Evolutionary conservation across 2,797 vertebrate species (phyloP), one percentile per base, ranked within the genome.

Genomic region (Mus caroli): DNA sequence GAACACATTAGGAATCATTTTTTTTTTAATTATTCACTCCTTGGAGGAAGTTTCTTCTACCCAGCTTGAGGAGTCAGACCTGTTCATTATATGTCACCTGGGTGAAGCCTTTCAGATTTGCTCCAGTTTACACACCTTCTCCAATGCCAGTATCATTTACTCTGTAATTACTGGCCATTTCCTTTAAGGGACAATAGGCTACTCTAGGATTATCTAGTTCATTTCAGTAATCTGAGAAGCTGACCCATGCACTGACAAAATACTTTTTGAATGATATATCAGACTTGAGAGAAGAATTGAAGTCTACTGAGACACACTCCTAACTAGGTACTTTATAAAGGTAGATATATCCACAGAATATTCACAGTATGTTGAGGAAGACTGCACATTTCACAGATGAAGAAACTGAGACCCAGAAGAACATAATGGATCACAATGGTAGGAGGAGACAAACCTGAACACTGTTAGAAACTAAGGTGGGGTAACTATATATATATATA

Each of bases 391-490:
- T 94, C 75, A 95, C 67, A 78, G 50, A 69, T 54, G 60, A 82
- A 89, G 84, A 64, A 91, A 83, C 37, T 11, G 52, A 83, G 69
- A 58, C 50, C 91, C n/a, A 26, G 34, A 97, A 83, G 88, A 93
- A 80, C 17, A 67, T 19, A 82, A 73, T 19, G 85, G 67, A 2
- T 69, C 85, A 79, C 76, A 76, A 8, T 77, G 82, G 26, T 52
- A 79, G 22, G 46, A 79, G 22, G 46, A 89, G 83, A 83, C 20
- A 79, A 89, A 6, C 15, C 56, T 91, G 43, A 31, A 76, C 1
- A 64, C 46, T 76, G 34, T 37, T 46, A 64, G 83, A 91, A 75
- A 12, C 60, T 54, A 50, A 77, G 71, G 64, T 15, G 17, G 31
- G 43, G 19, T 86, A 40, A 60, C 50, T n/a, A n/a, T n/a, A n/a